Evolutionary conservation across 2,113 vertebrate species (phyloP).

Genomic region (Gymnogyps californianus): DNA sequence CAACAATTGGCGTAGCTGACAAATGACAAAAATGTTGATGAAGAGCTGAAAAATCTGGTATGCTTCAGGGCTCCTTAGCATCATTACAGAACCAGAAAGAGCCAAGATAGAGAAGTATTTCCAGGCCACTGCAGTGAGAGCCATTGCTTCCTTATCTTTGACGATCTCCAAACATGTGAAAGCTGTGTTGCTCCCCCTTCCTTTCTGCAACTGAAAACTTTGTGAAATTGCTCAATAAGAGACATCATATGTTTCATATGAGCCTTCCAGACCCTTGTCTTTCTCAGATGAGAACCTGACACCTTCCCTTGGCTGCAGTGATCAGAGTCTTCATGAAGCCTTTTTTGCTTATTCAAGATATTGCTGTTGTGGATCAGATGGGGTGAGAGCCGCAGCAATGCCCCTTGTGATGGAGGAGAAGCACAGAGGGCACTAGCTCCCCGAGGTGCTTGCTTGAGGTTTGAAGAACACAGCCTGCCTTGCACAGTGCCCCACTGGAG

Average conservation of each 20-base stretch:
- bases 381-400: rapidly evolving
- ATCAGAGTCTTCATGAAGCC: background rate
- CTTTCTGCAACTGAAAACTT: background rate
- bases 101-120: background rate
- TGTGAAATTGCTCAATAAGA: background rate
- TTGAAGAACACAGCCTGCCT: background rate
- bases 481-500: background rate
- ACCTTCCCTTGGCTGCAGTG: background rate
- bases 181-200: background rate
- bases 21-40: background rate
- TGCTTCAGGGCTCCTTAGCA: background rate
- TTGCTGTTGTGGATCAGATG: background rate
- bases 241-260: background rate
- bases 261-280: background rate
- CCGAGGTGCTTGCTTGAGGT: background rate
- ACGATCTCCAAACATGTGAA: background rate
- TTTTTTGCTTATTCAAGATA: background rate
- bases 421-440: background rate
- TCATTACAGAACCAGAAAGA: background rate
- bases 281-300: background rate
- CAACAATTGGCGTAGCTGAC: background rate
- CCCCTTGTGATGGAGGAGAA: background rate
- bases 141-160: background rate
- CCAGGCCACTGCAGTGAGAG: background rate
- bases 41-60: background rate